phyloP scores from a whole-genome alignment of 1,140 invertebrate genomes.

The Drosophila kanapiae region DNA sequence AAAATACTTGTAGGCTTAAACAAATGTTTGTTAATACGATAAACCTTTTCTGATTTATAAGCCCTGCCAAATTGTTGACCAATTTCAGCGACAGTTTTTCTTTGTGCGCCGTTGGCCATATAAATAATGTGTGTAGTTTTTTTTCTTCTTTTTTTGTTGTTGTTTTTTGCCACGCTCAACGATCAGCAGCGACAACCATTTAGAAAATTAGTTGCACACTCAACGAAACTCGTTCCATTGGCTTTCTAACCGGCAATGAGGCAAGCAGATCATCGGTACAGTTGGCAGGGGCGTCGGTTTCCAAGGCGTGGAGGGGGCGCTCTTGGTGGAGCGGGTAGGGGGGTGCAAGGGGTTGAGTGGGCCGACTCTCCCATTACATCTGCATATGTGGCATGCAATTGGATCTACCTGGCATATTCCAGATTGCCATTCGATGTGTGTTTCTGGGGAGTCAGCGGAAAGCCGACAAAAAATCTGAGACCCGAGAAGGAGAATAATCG shows the following conservation, averaged over 20 bases:
- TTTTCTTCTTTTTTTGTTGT: conserved; percentile 33
- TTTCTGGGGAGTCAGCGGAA: conserved; percentile 26
- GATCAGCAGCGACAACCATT: conserved; percentile 69
- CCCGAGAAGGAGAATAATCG: conserved; percentile 1
- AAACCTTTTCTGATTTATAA: conserved; percentile 9
- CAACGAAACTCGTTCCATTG: conserved; percentile 76
- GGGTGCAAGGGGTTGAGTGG: conserved; percentile 6
- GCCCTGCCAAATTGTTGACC: conserved; percentile 22
- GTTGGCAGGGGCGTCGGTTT: conserved; percentile 17
- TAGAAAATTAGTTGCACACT: conserved; percentile 81
- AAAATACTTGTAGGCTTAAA: no score
- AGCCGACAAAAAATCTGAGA: conserved; percentile 10
- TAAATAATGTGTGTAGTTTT: conserved; percentile 17
- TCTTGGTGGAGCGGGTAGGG: not conserved
- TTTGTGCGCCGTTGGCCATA: conserved; percentile 26
- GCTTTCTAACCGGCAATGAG: conserved; percentile 69
- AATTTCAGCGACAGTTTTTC: conserved; percentile 32
- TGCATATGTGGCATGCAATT: conserved; percentile 53
- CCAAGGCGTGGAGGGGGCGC: not conserved
- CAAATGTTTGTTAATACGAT: not conserved
- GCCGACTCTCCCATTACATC: conserved; percentile 44
- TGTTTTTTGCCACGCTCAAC: conserved; percentile 68
- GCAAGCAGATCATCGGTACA: conserved; percentile 42
- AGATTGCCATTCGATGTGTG: conserved; percentile 29
- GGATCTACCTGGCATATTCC: conserved; percentile 46